Evolutionary conservation across 1,140 invertebrate genomes (phyloP).

Genomic region (Orchesella cincta): DNA sequence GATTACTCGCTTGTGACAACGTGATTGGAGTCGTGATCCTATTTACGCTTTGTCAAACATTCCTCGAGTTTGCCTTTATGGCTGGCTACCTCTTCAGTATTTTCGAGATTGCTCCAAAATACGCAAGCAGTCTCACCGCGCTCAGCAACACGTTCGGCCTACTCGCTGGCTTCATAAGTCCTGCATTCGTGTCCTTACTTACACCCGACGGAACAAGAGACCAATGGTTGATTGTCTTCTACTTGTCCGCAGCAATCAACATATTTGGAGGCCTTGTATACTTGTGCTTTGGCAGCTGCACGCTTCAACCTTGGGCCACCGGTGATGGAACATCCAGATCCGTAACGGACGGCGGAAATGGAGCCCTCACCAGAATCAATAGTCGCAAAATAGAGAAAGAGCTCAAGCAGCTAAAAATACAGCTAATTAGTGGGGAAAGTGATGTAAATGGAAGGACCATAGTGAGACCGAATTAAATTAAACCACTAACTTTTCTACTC

Average conservation of each 20-base stretch:
- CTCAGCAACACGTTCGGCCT: conserved; percentile 54
- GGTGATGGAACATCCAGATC: background rate
- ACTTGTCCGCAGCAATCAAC: conserved; percentile 49
- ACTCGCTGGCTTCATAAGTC: conserved; percentile 51
- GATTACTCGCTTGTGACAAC: conserved; percentile 34
- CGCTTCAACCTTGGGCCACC: conserved; percentile 55
- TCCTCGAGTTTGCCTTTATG: conserved; percentile 45
- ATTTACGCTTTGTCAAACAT: conserved; percentile 43
- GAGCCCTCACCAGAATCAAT: background rate
- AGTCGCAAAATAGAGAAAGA: background rate
- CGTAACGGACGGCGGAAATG: background rate
- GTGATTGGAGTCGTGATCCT: conserved; percentile 39
- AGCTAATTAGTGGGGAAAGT: conserved; percentile 20
- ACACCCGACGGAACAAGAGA: conserved; percentile 51
- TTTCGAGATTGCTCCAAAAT: conserved; percentile 50
- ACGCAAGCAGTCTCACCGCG: conserved; percentile 53
- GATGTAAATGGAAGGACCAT: conserved; percentile 5
- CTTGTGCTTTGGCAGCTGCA: conserved; percentile 55
- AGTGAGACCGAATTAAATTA: background rate
- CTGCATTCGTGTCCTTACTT: conserved; percentile 46
- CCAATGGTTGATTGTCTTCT: conserved; percentile 53
- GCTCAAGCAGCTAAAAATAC: conserved; percentile 6
- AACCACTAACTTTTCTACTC: background rate
- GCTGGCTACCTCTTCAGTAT: conserved; percentile 50
- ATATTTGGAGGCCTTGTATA: conserved; percentile 57